Evolutionary conservation across 2,113 vertebrate species (phyloP).

Genomic region (Anoplopoma fimbria): DNA sequence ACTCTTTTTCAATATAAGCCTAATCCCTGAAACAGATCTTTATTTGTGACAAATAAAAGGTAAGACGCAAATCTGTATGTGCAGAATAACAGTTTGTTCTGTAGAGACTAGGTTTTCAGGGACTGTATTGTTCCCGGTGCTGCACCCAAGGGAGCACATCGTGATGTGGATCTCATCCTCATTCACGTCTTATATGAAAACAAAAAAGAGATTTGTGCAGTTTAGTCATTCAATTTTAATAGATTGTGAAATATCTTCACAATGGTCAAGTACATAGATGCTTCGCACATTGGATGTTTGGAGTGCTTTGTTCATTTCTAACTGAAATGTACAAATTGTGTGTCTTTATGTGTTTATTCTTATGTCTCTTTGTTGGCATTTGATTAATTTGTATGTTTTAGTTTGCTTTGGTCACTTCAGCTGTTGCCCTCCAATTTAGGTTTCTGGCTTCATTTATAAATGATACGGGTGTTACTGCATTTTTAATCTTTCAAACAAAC

Average conservation of each 20-base stretch:
- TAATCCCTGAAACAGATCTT: conserved; percentile 34
- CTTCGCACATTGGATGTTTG: no score
- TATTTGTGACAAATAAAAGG: conserved; percentile 57
- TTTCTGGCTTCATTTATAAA: conserved; percentile 76
- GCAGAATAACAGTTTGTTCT: conserved; percentile 38
- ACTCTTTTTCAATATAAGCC: conserved; percentile 14
- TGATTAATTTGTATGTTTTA: neutral
- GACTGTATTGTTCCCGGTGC: conserved; percentile 47
- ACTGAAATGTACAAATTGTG: neutral
- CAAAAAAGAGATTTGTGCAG: conserved; percentile 33
- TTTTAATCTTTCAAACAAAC: conserved; percentile 80
- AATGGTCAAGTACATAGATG: neutral
- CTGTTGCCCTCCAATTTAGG: conserved; percentile 31
- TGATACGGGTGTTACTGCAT: conserved; percentile 69
- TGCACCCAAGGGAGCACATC: conserved; percentile 21
- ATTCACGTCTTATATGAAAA: conserved; percentile 31
- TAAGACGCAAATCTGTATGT: conserved; percentile 24
- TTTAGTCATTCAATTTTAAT: conserved; percentile 27
- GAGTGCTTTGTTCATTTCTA: neutral
- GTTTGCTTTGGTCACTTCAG: neutral
- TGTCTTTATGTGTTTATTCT: conserved; percentile 1
- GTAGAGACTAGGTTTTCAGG: conserved; percentile 34
- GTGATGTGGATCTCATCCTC: conserved; percentile 32
- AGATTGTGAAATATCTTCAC: conserved; percentile 10
- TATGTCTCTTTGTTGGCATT: neutral